Base-by-base conservation (phyloP, 2,797 vertebrate species). In the Halcyon leucocephala region DNA sequence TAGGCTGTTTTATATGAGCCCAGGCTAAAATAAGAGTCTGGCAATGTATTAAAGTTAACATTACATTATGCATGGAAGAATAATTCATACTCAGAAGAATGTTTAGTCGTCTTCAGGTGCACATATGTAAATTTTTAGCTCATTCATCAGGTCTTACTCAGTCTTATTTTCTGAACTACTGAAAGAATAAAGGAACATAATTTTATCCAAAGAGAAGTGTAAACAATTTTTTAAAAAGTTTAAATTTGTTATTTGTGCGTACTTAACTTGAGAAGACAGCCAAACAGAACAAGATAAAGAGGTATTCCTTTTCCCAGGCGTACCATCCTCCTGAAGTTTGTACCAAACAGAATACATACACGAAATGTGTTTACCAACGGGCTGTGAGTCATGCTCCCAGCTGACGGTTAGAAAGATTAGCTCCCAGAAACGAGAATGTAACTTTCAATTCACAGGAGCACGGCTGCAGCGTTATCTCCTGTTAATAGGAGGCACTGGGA, bases 381-480 rank as follows among this genome's bases (percentile, higher is more conserved):
- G 51, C 22, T 48, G 80, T 90, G 96, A 96, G 77, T 95, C 95
- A 96, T 71, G 64, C 33, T 92, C 82, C 85, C 80, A 95, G 82
- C 33, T 80, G 90, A 90, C 10, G 0, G 28, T 24, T 78, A 22
- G 48, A 70, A 88, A 82, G 69, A 39, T 33, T 39, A 61, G 44
- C 73, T 94, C 73, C 51, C 84, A 84, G 78, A 86, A 95, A 78
- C 6, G 10, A 89, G 35, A 81, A 55, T 4, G 12, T 57, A 72
- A 84, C 81, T 86, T 94, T 26, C 48, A 94, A 84, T 44, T 70
- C 70, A 46, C 62, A 80, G 49, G 21, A 92, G 73, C 58, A 19
- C 4, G 31, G 67, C 74, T 86, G 51, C 4, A 0, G 28, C 35
- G 33, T 67, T 93, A 37, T 26, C 28, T 72, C 42, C 54, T 51